Percentiles rank a stretch among this genome's conserved stretches.
phyloP scores from a whole-genome alignment of 2,113 vertebrate species.

The Tautogolabrus adspersus region DNA sequence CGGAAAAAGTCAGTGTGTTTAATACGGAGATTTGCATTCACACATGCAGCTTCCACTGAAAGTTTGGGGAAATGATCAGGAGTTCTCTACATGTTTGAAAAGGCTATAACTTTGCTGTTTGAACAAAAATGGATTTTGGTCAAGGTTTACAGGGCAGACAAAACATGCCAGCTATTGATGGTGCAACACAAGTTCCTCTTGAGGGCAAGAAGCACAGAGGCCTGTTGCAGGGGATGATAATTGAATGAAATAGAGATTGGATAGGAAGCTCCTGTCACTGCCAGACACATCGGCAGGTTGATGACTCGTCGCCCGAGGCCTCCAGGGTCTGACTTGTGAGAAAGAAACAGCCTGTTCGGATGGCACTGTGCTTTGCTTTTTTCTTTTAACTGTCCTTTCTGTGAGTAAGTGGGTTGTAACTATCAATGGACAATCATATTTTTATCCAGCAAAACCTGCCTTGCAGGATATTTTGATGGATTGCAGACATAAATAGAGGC shows the following conservation, averaged over 20 bases:
- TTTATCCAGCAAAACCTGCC: constrained; percentile 15
- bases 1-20: too few relatives aligned
- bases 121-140: constrained; percentile 44
- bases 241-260: constrained; percentile 80
- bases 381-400: constrained; percentile 39
- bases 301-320: constrained; percentile 56
- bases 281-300: constrained; percentile 74
- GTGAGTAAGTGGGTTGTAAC: constrained; percentile 26
- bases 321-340: constrained; percentile 53
- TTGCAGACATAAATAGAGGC: constrained; percentile 19
- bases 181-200: constrained; percentile 57
- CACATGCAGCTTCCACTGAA: too few relatives aligned
- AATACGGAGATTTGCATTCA: too few relatives aligned
- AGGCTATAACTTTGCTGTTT: constrained; percentile 7
- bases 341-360: constrained; percentile 52
- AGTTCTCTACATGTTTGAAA: too few relatives aligned
- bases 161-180: constrained; percentile 31
- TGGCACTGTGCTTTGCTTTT: constrained; percentile 43
- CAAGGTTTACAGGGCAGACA: constrained; percentile 18
- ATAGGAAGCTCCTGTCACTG: constrained; percentile 75
- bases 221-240: constrained; percentile 72
- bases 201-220: constrained; percentile 59
- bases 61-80: too few relatives aligned
- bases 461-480: constrained; percentile 4
- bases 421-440: constrained; percentile 15